Percentiles rank a stretch among this genome's conserved stretches.
phyloP scores from a whole-genome alignment of 2,888 invertebrate genomes.

The Nebria brevicollis region DNA sequence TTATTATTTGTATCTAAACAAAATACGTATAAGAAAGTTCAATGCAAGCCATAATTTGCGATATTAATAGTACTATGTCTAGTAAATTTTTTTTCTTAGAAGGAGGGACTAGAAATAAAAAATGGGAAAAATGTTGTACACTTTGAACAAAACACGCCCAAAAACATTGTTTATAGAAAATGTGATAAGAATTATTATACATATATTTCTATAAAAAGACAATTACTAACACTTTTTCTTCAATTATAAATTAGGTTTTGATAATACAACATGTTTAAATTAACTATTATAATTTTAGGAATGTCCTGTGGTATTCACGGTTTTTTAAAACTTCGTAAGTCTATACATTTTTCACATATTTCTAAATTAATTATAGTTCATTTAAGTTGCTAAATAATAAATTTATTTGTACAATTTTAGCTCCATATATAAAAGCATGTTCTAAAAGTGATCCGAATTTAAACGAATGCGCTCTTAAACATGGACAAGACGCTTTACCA shows the following conservation, averaged over 20 bases:
- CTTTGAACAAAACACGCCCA: too few relatives aligned
- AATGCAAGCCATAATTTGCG: too few relatives aligned
- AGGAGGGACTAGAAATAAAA: too few relatives aligned
- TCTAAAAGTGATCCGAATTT: slow-evolving; percentile 29
- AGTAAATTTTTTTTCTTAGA: too few relatives aligned
- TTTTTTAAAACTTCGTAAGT: slow-evolving; percentile 4
- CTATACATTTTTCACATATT: neutral
- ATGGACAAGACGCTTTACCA: slow-evolving; percentile 20
- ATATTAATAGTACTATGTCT: too few relatives aligned
- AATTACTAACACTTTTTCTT: neutral
- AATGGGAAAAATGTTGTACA: too few relatives aligned
- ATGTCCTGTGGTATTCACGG: neutral
- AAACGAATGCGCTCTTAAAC: slow-evolving; percentile 23
- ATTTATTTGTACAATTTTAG: neutral
- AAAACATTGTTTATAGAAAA: neutral
- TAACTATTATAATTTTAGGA: neutral
- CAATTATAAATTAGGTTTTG: neutral
- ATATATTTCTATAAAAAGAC: neutral
- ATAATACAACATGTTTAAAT: slow-evolving; percentile 8
- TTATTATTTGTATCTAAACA: too few relatives aligned
- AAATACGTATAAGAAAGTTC: too few relatives aligned
- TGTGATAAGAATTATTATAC: neutral
- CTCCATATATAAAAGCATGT: slow-evolving; percentile 31
- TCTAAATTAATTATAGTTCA: neutral
- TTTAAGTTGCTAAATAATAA: neutral